A percentile compares a stretch with the other conserved stretches of the same genome.
phyloP scores from a whole-genome alignment of 2,888 invertebrate genomes.

The Ormyrus thymus region DNA sequence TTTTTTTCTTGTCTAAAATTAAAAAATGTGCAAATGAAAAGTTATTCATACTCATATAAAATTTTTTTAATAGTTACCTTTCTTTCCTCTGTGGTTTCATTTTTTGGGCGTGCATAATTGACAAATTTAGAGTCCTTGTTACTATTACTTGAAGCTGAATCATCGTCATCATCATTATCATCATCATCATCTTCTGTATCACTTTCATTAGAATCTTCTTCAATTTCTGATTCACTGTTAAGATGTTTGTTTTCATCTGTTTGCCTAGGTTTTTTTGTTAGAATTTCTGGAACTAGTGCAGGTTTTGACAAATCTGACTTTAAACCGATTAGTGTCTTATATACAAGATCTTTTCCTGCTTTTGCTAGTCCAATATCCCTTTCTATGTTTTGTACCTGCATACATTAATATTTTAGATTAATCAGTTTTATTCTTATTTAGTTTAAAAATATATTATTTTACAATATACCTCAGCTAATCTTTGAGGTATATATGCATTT shows the following conservation, averaged over 20 bases:
- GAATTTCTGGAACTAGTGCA: conserved; percentile 80
- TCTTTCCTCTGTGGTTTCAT: conserved; percentile 88
- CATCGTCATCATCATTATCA: conserved; percentile 59
- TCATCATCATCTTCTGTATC: conserved; percentile 64
- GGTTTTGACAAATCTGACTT: conserved; percentile 87
- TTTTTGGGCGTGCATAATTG: conserved; percentile 82
- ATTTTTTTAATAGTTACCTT: conserved; percentile 71
- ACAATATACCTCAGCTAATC: conserved; percentile 86
- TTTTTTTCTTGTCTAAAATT: conserved; percentile 84
- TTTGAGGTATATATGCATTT: conserved; percentile 93
- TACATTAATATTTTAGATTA: background rate
- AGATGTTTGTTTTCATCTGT: background rate
- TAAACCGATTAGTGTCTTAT: conserved; percentile 91
- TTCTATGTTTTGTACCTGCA: conserved; percentile 87
- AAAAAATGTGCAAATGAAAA: conserved; percentile 27
- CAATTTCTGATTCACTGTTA: conserved; percentile 63
- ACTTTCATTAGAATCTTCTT: conserved; percentile 66
- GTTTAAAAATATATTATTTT: conserved; percentile 20
- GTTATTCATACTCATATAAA: conserved; percentile 2
- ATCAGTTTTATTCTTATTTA: conserved; percentile 12
- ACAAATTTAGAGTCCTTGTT: conserved; percentile 77
- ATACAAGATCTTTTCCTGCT: conserved; percentile 86
- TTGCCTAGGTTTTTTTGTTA: conserved; percentile 67
- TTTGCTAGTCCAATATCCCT: conserved; percentile 89
- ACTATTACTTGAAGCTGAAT: conserved; percentile 60